Conservation (phyloP, 2,888 invertebrate genomes). For the Malacosoma neustria region DNA sequence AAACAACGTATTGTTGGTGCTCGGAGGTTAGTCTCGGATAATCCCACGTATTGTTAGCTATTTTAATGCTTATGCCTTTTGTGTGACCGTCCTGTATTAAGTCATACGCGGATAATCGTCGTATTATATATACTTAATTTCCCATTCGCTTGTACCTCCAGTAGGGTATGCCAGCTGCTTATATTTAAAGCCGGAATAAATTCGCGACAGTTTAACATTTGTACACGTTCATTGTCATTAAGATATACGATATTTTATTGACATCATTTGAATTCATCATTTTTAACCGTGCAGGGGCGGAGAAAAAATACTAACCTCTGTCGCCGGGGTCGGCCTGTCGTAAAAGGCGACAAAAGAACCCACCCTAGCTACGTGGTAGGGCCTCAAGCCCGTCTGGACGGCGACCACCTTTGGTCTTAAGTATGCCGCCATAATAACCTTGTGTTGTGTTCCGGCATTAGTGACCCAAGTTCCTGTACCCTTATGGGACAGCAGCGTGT, state of each 20-base stretch:
- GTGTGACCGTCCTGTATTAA: conserved; percentile 64
- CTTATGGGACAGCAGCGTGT: too few relatives aligned
- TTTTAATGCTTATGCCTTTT: conserved; percentile 69
- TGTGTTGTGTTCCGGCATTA: too few relatives aligned
- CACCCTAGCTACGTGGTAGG: too few relatives aligned
- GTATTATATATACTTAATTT: conserved; percentile 70
- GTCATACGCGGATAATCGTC: conserved; percentile 71
- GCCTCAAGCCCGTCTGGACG: too few relatives aligned
- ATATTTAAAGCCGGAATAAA: conserved; percentile 34
- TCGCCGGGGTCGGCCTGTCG: too few relatives aligned
- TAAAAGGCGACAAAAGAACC: too few relatives aligned
- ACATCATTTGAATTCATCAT: too few relatives aligned
- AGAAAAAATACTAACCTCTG: too few relatives aligned
- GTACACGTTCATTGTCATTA: background rate
- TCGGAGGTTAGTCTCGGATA: conserved; percentile 56
- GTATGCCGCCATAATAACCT: too few relatives aligned
- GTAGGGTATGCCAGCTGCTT: conserved; percentile 58
- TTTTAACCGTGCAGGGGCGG: too few relatives aligned
- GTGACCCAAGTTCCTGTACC: too few relatives aligned
- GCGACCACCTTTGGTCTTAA: too few relatives aligned
- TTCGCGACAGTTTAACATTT: conserved; percentile 27
- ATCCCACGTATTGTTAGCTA: conserved; percentile 67
- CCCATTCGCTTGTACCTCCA: conserved; percentile 43
- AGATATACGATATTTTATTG: background rate
- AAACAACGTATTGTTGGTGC: conserved; percentile 41